phyloP scores from a whole-genome alignment of 2,797 vertebrate genomes.

The Miichthys miiuy region DNA sequence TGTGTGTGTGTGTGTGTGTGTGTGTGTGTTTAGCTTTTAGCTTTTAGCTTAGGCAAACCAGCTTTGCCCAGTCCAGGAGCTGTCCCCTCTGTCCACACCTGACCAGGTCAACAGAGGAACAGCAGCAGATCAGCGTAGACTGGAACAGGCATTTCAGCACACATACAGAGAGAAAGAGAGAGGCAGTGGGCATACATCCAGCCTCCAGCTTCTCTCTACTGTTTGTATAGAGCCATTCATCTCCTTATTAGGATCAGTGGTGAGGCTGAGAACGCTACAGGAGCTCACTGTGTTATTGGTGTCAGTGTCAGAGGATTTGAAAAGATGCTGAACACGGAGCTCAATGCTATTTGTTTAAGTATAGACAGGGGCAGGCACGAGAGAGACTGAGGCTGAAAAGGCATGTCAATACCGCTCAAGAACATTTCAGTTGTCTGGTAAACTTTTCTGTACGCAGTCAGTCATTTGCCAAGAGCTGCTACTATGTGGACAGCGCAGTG shows the following conservation, averaged over 20 bases:
- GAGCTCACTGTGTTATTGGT: constrained; percentile 70
- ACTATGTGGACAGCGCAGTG: constrained; percentile 28
- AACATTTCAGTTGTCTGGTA: constrained; percentile 47
- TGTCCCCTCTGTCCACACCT: constrained; percentile 17
- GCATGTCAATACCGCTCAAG: constrained; percentile 23
- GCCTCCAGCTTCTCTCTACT: constrained; percentile 64
- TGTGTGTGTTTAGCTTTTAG: too few relatives aligned
- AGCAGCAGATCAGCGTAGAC: constrained; percentile 27
- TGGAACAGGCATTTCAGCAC: constrained; percentile 36
- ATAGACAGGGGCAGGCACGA: constrained; percentile 49
- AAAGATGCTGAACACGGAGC: constrained; percentile 70
- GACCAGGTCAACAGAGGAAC: constrained; percentile 38
- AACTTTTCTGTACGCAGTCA: constrained; percentile 38
- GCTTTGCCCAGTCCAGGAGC: background rate
- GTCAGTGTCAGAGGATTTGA: constrained; percentile 74
- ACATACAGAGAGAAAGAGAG: constrained; percentile 28
- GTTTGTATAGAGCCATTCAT: constrained; percentile 82
- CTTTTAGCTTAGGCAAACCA: background rate
- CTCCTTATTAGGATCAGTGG: constrained; percentile 84
- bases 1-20: constrained; percentile 1
- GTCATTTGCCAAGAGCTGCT: constrained; percentile 20
- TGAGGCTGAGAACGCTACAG: constrained; percentile 69
- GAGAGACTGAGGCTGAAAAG: constrained; percentile 30
- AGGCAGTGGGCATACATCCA: constrained; percentile 70
- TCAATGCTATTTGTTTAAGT: constrained; percentile 69